Base-by-base conservation (phyloP, 1,140 invertebrate genomes). In the Drosophila willistoni region DNA sequence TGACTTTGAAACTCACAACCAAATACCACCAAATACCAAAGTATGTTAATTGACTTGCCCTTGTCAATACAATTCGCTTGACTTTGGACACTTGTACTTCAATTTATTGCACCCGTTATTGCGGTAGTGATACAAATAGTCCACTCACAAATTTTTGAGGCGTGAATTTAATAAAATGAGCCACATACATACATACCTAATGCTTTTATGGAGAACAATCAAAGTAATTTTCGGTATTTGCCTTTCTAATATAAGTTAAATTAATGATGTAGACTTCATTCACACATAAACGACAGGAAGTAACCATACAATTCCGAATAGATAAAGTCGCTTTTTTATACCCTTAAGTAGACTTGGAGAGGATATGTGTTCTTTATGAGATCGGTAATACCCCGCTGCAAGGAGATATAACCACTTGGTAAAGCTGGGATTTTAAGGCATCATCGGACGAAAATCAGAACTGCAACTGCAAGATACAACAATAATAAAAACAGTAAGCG, bases 231-330 rank as follows among this genome's bases (percentile, higher is more conserved):
- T 76, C 7, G 41, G 44, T 39, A 22, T 41, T 64, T 70, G 73
- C 73, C 73, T 76, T 76, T 76, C 73, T 64, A 76, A 76, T 76
- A n/a, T 60, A 69, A 70, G 55, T 69, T 39, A 76, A 76, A 70
- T 70, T 76, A 76, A 76, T 76, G 60, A 74, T 42, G 64, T 57
- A 17, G 65, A 54, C 64, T 71, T 68, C 14, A 63, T 39, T 47
- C 36, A 34, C 33, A 25, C 57, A 42, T 19, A 13, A 54, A 34
- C 12, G 19, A 73, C 29, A 29, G 41, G 42, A 25, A 60, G 14
- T 60, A 51, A 10, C 19, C 44, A 22, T 22, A 47, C 14, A 7
- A 29, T 29, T 6, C 1, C 6, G 29, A 29, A 29, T 1, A 36
- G 9, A 36, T 3, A 1, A 0, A 34, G 9, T 10, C 9, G 10